phyloP scores from a whole-genome alignment of 2,113 vertebrate genomes.

The Mormoops blainvillei region DNA sequence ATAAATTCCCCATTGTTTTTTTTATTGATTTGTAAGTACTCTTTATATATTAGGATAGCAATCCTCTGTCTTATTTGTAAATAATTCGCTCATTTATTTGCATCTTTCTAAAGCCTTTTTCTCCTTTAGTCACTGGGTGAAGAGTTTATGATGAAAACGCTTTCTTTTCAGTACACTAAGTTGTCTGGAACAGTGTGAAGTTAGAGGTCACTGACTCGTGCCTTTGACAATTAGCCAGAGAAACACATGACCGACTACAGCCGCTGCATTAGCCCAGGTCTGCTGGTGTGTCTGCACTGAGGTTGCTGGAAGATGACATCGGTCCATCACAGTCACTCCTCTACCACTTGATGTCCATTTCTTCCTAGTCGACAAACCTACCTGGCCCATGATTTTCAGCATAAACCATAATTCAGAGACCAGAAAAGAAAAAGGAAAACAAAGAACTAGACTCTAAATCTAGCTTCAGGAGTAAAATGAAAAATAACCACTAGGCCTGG shows the following conservation, averaged over 20 bases:
- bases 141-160: neutral
- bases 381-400: neutral
- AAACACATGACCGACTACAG: neutral
- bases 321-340: neutral
- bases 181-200: neutral
- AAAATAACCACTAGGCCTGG: neutral
- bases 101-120: neutral
- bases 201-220: neutral
- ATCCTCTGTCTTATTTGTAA: neutral
- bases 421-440: neutral
- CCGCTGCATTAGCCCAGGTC: neutral
- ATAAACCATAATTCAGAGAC: neutral
- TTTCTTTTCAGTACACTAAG: neutral
- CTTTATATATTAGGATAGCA: neutral
- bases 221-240: neutral
- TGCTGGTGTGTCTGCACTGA: neutral
- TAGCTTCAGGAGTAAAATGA: neutral
- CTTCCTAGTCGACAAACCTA: neutral
- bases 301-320: neutral
- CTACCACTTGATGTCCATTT: neutral
- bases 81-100: neutral
- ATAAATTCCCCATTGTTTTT: conserved; percentile 7
- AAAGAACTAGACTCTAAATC: neutral
- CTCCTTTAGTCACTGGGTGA: neutral
- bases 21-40: neutral